Base-by-base conservation (phyloP, 2,113 vertebrate genomes). In the Platichthys stellatus region DNA sequence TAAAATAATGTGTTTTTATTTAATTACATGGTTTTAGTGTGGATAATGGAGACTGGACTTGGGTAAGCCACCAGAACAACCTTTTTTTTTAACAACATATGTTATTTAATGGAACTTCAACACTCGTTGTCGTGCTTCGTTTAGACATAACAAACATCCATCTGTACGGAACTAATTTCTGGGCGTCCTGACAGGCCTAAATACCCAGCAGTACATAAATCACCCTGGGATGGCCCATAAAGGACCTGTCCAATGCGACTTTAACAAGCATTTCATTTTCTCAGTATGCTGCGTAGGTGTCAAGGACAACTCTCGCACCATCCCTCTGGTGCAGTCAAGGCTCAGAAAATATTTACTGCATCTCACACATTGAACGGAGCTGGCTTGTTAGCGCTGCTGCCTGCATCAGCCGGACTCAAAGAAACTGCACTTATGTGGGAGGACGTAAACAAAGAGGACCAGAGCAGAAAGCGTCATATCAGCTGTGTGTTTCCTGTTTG, bases 321-420 rank as follows among this genome's bases (percentile, higher is more conserved):
- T 88, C 84, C 78, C 84, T 85, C 81, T 65, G 78, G 74, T 63
- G 86, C 63, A 83, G 86, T 90, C 94, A 94, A 94, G 93, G 93
- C 86, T 91, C 72, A 57, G 75, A 92, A 92, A 94, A 94, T 93
- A 94, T 93, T 93, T 91, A 93, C 88, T 79, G 79, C 82, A 66
- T 71, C 76, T 83, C 84, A 88, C 76, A 76, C 78, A 54, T 63
- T 81, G 49, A 72, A 79, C 58, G 71, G 63, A 78, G 80, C 68
- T 76, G 76, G 66, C 86, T 85, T 82, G 84, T 85, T 90, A 85
- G 74, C 31, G 62, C 66, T 38, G 51, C 66, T 68, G 21, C 7
- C 54, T 1, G 0, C 43, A 26, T 59, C 43, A 38, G 61, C 47
- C 20, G 49, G 69, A 54, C 57, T 89, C 67, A 76, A 31, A 86